phyloP scores from a whole-genome alignment of 1,140 invertebrate species.

The Lucilia cuprina region DNA sequence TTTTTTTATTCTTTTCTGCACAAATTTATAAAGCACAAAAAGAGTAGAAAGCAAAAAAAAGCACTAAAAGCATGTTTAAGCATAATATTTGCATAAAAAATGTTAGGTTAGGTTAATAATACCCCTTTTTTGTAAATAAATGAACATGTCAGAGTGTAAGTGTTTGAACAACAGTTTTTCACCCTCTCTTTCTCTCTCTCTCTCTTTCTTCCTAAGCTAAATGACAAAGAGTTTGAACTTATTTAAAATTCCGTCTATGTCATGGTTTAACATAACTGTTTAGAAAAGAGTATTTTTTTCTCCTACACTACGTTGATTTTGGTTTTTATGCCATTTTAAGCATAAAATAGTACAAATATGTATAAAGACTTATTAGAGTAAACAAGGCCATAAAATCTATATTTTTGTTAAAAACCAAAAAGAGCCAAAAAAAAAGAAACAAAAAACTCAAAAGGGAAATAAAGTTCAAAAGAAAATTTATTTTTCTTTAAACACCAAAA shows the following conservation, averaged over 20 bases:
- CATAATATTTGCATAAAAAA: slow-evolving; percentile 17
- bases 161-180: not conserved
- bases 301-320: not conserved
- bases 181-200: not conserved
- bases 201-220: not conserved
- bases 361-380: not conserved
- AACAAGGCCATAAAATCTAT: not conserved
- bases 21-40: not conserved
- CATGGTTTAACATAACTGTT: not conserved
- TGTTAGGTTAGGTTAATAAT: slow-evolving; percentile 3
- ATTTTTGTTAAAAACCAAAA: not conserved
- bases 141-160: too few species aligned
- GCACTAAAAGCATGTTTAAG: slow-evolving; percentile 5
- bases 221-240: not conserved
- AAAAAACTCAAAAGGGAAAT: too few species aligned
- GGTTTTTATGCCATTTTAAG: not conserved
- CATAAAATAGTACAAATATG: not conserved
- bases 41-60: not conserved
- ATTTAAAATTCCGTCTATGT: not conserved
- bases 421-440: too few species aligned
- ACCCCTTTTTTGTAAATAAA: not conserved
- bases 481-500: not conserved
- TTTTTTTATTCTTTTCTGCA: not conserved
- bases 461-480: too few species aligned
- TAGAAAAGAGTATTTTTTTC: not conserved